Evolutionary conservation across 2,888 invertebrate genomes (phyloP), one percentile per base, ranked within the genome.

Genomic region (Teleiodes luculella): DNA sequence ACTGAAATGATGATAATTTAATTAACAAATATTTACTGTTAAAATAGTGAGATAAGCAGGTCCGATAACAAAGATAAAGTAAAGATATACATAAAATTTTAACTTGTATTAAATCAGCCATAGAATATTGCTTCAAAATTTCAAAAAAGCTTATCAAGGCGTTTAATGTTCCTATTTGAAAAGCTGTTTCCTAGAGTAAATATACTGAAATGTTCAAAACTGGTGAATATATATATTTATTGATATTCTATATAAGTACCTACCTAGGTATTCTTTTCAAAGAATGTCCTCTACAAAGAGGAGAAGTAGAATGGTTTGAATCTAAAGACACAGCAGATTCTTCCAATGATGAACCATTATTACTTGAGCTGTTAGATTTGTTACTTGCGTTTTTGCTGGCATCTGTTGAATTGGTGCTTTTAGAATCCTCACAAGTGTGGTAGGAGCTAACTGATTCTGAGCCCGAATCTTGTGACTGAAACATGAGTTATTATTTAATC

Each of bases 291-390:
- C 92, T 90, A 66, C 92, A 92, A 3, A 90, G 77, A 66, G 86
- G 92, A 62, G 86, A 92, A 59, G 90, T 90, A 3, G 91, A 91
- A 50, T 91, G 87, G 56, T 91, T 90, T 1, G 89, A 81, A 63
- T 91, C 88, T 18, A 78, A 77, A 11, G 79, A 60, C 2, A 75
- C 64, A 43, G 91, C 84, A 24, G 91, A 90, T 61, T 91, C 91
- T 13, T 78, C 83, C 31, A 83, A 60, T 5, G 87, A 80, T 0
- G 83, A 87, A 0, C 76, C 80, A 61, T 78, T 80, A n/a, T 35
- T 35, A 35, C 92, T 92, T 0, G 81, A 70, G 62, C 90, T 89
- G 39, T 88, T 87, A 8, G 88, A 85, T 58, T 86, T 86, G 54
- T 78, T 83, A 57, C 81, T 83, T n/a, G n/a, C n/a, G n/a, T n/a